A percentile compares a stretch with the other conserved stretches of the same genome.
phyloP scores from a whole-genome alignment of 2,797 vertebrate genomes.

The Sphenopsis melanotis region DNA sequence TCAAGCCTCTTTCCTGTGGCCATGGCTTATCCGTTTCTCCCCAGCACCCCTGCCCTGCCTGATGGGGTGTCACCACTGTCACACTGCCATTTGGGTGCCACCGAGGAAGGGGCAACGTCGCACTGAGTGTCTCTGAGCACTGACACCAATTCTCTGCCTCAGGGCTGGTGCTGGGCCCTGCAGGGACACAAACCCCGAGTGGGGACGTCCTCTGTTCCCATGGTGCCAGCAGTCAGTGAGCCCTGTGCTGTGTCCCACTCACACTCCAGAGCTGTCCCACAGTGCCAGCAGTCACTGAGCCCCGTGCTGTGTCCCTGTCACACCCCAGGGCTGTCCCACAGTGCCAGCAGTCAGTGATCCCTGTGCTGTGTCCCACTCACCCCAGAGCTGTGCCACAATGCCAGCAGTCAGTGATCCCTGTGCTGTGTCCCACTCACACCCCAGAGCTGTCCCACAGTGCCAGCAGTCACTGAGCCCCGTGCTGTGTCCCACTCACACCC shows the following conservation, averaged over 20 bases:
- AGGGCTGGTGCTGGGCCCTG: background rate
- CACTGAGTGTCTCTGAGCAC: fast-evolving
- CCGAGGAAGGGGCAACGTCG: fast-evolving
- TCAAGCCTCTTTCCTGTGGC: background rate
- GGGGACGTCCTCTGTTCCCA: background rate
- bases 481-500: no score
- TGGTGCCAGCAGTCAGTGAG: background rate
- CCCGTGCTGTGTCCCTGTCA: no score
- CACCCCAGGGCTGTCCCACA: no score
- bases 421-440: no score
- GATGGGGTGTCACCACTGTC: background rate
- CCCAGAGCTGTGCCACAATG: no score
- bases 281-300: no score
- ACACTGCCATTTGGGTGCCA: fast-evolving
- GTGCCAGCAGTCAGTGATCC: background rate
- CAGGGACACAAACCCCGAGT: fast-evolving
- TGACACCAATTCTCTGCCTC: background rate
- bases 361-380: no score
- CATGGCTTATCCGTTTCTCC: background rate
- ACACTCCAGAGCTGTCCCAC: no score
- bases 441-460: no score
- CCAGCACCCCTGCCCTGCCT: fast-evolving
- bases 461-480: background rate
- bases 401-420: no score
- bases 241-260: no score